Conservation (phyloP, 1,140 invertebrate species). For the Pseudomyrmex pallidus region DNA sequence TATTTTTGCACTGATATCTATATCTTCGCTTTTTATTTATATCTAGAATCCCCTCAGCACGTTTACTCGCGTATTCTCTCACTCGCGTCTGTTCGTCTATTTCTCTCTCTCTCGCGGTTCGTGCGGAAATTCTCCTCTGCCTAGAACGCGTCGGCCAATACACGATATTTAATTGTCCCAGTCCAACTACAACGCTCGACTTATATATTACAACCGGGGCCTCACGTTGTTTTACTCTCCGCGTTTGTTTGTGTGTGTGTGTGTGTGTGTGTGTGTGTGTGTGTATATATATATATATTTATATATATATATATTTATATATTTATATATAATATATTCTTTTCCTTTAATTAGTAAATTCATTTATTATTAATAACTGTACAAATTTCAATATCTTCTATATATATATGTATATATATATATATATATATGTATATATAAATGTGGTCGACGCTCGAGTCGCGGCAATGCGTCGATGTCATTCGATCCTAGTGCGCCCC, state of each 20-base stretch:
- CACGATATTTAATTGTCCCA: conserved; percentile 66
- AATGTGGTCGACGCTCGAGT: conserved; percentile 81
- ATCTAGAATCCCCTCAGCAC: conserved; percentile 60
- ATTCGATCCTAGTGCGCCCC: conserved; percentile 58
- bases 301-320: conserved; percentile 71
- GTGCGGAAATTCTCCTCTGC: conserved; percentile 20
- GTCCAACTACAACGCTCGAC: conserved; percentile 71
- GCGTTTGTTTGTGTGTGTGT: conserved; percentile 70
- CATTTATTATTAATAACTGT: conserved; percentile 85
- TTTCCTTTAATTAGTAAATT: conserved; percentile 84
- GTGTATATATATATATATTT: conserved; percentile 81
- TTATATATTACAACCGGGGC: conserved; percentile 78
- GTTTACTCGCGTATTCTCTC: conserved; percentile 46
- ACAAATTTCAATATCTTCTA: conserved; percentile 85
- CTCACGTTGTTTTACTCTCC: conserved; percentile 73
- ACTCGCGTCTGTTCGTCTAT: conserved; percentile 5
- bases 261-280: conserved; percentile 73
- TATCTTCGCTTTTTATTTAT: conserved; percentile 61
- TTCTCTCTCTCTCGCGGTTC: neutral
- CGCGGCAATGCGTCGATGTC: conserved; percentile 71
- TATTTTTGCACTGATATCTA: conserved; percentile 58
- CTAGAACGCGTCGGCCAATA: conserved; percentile 59
- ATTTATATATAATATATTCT: conserved; percentile 82
- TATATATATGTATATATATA: conserved; percentile 44
- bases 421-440: conserved; percentile 77